phyloP scores from a whole-genome alignment of 1,140 invertebrate species.

The Trachelipus rathkii region DNA sequence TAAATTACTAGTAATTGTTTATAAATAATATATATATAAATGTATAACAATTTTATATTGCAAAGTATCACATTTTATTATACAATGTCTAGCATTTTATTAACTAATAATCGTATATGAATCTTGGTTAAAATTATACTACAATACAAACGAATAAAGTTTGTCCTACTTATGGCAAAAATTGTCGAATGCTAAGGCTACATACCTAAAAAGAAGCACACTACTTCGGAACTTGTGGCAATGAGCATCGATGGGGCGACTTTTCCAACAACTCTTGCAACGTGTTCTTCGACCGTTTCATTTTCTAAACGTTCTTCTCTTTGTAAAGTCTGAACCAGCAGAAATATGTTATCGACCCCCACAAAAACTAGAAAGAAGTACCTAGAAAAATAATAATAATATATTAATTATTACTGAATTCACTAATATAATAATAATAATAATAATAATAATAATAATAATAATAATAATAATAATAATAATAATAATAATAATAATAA shows the following conservation, averaged over 20 bases:
- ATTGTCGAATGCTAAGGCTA: neutral
- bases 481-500: too few relatives aligned
- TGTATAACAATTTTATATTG: too few relatives aligned
- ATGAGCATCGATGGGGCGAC: slow-evolving; percentile 87
- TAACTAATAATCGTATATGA: too few relatives aligned
- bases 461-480: too few relatives aligned
- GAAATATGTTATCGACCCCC: slow-evolving; percentile 99
- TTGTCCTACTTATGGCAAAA: too few relatives aligned
- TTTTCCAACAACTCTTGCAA: slow-evolving; percentile 69
- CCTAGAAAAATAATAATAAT: slow-evolving; percentile 48
- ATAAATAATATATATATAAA: too few relatives aligned
- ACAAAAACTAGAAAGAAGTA: slow-evolving; percentile 96
- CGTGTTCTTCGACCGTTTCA: slow-evolving; percentile 63
- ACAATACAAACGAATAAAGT: neutral
- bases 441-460: too few relatives aligned
- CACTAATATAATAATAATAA: neutral
- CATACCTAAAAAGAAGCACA: slow-evolving; percentile 79
- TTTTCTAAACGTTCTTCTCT: slow-evolving; percentile 52
- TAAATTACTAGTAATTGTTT: too few relatives aligned
- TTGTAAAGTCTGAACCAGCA: slow-evolving; percentile 76
- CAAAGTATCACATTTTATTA: too few relatives aligned
- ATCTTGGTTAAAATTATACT: too few relatives aligned
- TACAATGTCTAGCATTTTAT: too few relatives aligned
- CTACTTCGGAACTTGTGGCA: slow-evolving; percentile 74
- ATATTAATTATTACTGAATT: too few relatives aligned